These are phyloP conservation scores for Dinoponera quadriceps DNA, from an alignment of 1,140 invertebrate species.

Conservation along the genomic window DNA sequence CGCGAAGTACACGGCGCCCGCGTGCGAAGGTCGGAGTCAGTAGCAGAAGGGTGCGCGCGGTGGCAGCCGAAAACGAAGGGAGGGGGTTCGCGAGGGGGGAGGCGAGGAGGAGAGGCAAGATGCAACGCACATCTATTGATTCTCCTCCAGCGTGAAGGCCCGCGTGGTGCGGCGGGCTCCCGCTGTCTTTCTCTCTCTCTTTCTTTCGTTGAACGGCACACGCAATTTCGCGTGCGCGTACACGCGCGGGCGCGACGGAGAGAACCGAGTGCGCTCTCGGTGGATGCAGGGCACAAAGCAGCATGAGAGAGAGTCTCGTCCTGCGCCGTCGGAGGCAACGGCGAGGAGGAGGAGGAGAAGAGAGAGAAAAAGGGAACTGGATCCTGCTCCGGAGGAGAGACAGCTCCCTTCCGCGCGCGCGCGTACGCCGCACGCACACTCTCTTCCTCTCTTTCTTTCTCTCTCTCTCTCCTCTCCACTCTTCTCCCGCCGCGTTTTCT, in stretches of 20 bases:
- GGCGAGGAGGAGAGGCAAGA: conserved; percentile 76
- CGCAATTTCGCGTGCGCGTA: conserved; percentile 69
- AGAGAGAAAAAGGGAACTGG: conserved; percentile 16
- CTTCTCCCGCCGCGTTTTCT: conserved; percentile 62
- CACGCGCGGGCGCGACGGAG: conserved; percentile 29
- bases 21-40: conserved; percentile 68
- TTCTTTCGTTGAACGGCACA: conserved; percentile 52
- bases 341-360: not conserved
- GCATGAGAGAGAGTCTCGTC: conserved; percentile 41
- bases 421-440: not conserved
- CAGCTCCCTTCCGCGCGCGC: not conserved
- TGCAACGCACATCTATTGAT: conserved; percentile 84
- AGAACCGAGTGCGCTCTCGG: conserved; percentile 56
- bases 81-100: conserved; percentile 56
- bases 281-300: conserved; percentile 73
- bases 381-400: conserved; percentile 31
- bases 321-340: conserved; percentile 12
- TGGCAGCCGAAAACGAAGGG: conserved; percentile 67
- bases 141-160: conserved; percentile 74
- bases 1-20: conserved; percentile 41
- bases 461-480: too few species aligned
- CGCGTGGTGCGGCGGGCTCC: conserved; percentile 66
- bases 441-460: too few species aligned
- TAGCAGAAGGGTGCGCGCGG: conserved; percentile 66
- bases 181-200: conserved; percentile 54